phyloP scores from a whole-genome alignment of 2,113 vertebrate species.

The Sula dactylatra region DNA sequence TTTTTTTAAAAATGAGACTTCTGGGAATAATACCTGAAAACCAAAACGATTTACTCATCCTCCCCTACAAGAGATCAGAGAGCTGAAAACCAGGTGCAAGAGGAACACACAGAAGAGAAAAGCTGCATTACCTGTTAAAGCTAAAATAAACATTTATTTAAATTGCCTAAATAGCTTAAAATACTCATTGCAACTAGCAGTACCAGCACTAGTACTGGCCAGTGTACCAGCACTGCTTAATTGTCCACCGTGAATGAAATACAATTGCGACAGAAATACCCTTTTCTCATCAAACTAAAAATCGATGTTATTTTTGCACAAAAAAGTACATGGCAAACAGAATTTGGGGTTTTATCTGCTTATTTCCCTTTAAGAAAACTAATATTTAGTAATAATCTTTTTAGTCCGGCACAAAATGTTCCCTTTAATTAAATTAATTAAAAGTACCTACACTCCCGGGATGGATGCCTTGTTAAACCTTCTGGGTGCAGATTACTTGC shows the following conservation, averaged over 20 bases:
- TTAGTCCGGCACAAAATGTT: background rate
- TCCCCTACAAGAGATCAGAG: background rate
- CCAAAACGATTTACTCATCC: background rate
- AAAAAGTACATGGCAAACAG: background rate
- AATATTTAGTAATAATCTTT: background rate
- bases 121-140: background rate
- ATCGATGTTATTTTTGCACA: background rate
- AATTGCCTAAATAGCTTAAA: background rate
- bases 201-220: too few species aligned
- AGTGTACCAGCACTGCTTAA: background rate
- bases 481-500: slow-evolving; percentile 25
- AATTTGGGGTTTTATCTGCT: background rate
- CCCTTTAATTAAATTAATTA: slow-evolving; percentile 49
- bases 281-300: background rate
- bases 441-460: slow-evolving; percentile 26
- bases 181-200: background rate
- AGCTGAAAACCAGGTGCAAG: too few species aligned
- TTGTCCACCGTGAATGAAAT: background rate
- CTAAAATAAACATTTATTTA: background rate
- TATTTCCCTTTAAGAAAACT: background rate
- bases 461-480: slow-evolving; percentile 36
- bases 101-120: background rate
- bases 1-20: background rate
- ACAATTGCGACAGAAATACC: background rate
- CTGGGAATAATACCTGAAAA: background rate